Evolutionary conservation across 2,888 invertebrate species (phyloP), one percentile per base, ranked within the genome.

Genomic region (Drosophila macrospina): DNA sequence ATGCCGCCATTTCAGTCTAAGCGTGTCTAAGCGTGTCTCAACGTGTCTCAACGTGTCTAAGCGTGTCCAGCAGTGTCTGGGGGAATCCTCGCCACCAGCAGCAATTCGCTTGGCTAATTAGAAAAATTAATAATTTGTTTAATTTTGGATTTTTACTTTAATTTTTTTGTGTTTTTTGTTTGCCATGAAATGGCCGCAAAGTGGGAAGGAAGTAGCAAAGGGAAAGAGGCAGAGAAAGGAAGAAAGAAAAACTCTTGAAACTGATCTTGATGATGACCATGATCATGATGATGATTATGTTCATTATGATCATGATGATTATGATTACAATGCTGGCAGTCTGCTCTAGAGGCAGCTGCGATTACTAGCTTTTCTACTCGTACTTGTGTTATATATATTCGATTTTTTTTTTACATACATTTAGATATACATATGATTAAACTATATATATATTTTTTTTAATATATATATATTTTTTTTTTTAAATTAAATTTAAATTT

Each of bases 1-100:
- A 91, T 71, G 89, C 90, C n/a, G 89, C 90, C 30, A 92, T 92
- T 60, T 92, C 91, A 20, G 92, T 92, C 30, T 92, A 86, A 78
- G n/a, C n/a, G n/a, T n/a, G n/a, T n/a, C n/a, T n/a, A n/a, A n/a
- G n/a, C n/a, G n/a, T n/a, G n/a, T n/a, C n/a, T n/a, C n/a, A n/a
- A n/a, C n/a, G n/a, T n/a, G n/a, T n/a, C n/a, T n/a, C n/a, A n/a
- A n/a, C n/a, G n/a, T n/a, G n/a, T n/a, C n/a, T n/a, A 28, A 28
- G 28, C 11, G n/a, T 28, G 7, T 28, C 1, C 7, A 28, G 1
- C 4, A 6, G 7, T 28, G 7, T 5, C 10, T 28, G 16, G 13
- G 16, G 0, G 5, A 34, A 34, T 34, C n/a, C 34, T 34, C 34
- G 4, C 34, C n/a, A 34, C 5, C 0, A n/a, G 5, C n/a, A 5